Conservation (phyloP, 2,888 invertebrate genomes). For the Antheraea yamamai region DNA sequence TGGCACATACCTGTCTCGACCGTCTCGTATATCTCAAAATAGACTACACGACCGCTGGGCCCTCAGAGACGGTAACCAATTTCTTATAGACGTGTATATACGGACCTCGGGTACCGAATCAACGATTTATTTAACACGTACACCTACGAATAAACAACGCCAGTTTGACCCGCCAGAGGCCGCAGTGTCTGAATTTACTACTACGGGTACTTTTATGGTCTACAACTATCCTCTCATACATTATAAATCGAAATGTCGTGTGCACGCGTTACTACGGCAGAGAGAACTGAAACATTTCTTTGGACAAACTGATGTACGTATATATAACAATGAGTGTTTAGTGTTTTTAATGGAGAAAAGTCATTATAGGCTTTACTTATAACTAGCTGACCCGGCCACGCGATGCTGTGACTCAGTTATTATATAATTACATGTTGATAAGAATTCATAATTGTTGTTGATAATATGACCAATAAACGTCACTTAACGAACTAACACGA, state of each 20-base stretch:
- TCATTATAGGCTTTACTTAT: no score
- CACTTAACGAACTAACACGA: no score
- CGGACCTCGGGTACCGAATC: neutral
- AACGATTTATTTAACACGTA: neutral
- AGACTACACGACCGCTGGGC: neutral
- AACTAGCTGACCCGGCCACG: no score
- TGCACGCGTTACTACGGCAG: neutral
- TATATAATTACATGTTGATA: no score
- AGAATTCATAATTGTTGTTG: no score
- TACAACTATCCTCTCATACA: neutral
- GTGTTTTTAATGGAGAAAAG: no score
- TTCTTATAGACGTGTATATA: neutral
- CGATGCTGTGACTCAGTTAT: no score
- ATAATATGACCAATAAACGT: no score
- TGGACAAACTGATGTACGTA: neutral
- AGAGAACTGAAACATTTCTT: neutral
- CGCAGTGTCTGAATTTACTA: constrained; percentile 5
- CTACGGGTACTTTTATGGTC: neutral
- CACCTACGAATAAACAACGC: neutral
- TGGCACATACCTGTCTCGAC: neutral
- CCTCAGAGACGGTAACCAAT: constrained; percentile 1
- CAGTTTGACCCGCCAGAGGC: neutral
- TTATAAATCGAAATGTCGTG: neutral
- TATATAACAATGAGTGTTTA: no score
- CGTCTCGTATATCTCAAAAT: neutral